phyloP scores from a whole-genome alignment of 2,797 vertebrate genomes.

The Spinus olivaceus region DNA sequence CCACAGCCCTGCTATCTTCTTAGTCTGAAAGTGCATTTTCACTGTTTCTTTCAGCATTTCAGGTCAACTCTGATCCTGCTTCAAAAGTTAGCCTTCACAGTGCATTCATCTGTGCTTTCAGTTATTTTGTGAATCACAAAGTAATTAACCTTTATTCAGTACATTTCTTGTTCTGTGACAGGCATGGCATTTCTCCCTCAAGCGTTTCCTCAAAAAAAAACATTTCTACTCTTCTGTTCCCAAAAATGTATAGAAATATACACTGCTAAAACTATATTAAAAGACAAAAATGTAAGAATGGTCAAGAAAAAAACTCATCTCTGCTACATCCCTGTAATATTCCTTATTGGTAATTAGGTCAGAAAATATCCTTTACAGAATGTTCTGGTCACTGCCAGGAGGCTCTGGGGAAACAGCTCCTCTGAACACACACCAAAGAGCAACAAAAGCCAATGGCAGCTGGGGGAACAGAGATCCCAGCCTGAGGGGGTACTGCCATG shows the following conservation, averaged over 20 bases:
- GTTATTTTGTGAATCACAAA: slow-evolving; percentile 34
- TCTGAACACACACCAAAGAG: rapidly evolving
- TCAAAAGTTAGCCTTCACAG: not conserved
- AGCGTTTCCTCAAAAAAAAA: not conserved
- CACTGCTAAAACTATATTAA: not conserved
- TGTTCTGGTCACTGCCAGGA: rapidly evolving
- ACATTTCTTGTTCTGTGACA: slow-evolving; percentile 45
- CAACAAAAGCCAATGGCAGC: not conserved
- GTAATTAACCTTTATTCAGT: slow-evolving; percentile 60
- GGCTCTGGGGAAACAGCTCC: not conserved
- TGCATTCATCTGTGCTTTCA: not conserved
- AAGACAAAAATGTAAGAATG: not conserved
- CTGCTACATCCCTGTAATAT: not conserved
- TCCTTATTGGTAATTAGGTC: not conserved
- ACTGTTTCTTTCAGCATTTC: not conserved
- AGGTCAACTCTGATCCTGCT: not conserved
- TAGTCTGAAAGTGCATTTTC: not conserved
- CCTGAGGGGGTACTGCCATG: not conserved
- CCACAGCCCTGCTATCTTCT: not conserved
- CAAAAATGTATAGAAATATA: not conserved
- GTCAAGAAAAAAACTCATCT: not conserved
- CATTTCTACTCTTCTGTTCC: not conserved
- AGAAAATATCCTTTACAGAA: not conserved
- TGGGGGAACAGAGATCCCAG: not conserved
- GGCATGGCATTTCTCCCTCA: slow-evolving; percentile 5